A percentile compares a stretch with the other conserved stretches of the same genome.
Conservation (phyloP, 2,113 vertebrate species). For the Thamnaconus septentrionalis region DNA sequence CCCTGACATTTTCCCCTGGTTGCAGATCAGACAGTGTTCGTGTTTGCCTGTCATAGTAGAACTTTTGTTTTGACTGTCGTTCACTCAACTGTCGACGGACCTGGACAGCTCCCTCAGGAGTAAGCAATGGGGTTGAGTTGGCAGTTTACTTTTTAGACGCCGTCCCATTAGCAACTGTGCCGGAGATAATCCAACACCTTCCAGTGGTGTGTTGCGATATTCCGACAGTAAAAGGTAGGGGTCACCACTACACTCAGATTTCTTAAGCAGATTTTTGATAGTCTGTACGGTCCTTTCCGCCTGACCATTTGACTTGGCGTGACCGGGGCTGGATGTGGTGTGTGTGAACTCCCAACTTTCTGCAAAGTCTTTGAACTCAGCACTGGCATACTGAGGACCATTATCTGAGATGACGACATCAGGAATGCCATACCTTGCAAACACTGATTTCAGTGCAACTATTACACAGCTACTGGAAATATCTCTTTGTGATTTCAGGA, state of each 20-base stretch:
- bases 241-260: neutral
- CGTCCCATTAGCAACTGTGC: neutral
- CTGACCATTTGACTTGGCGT: neutral
- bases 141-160: neutral
- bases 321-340: neutral
- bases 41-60: too few species aligned
- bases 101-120: too few species aligned
- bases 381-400: neutral
- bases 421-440: conserved; percentile 6
- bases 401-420: neutral
- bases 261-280: neutral
- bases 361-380: neutral
- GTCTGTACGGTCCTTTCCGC: neutral
- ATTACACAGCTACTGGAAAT: neutral
- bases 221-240: neutral
- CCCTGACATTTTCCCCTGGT: too few species aligned
- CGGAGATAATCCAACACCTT: neutral
- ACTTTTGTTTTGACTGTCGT: neutral
- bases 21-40: too few species aligned
- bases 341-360: neutral
- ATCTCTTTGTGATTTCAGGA: neutral
- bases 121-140: too few species aligned
- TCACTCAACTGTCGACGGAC: too few species aligned
- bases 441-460: conserved; percentile 1
- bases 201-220: neutral